Evolutionary conservation across 2,888 invertebrate genomes (phyloP).

Genomic region (Macrophya annulata): DNA sequence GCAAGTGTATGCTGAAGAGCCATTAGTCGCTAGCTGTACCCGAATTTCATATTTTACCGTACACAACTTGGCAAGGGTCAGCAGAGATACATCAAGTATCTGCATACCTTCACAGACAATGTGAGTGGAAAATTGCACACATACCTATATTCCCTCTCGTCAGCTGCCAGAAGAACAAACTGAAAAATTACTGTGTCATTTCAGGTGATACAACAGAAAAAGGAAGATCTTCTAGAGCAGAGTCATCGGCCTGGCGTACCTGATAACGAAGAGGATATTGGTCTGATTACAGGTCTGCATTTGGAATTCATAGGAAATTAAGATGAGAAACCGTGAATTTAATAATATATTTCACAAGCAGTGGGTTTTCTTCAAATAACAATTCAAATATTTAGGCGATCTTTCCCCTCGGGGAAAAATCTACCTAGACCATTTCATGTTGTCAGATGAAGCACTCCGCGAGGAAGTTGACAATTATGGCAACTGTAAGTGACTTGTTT

Average conservation of each 20-base stretch:
- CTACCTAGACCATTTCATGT: constrained; percentile 79
- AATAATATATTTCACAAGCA: no score
- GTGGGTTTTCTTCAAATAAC: no score
- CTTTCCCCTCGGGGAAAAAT: constrained; percentile 73
- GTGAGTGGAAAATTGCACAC: background rate
- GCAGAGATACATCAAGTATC: background rate
- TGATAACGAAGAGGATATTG: background rate
- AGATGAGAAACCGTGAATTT: no score
- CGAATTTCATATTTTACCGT: background rate
- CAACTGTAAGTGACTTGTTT: background rate
- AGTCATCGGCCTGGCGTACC: background rate
- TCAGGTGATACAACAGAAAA: background rate
- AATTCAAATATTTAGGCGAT: background rate
- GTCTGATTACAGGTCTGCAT: background rate
- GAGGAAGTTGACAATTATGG: background rate
- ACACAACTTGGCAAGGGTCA: background rate
- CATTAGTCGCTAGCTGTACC: background rate
- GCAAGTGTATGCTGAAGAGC: background rate
- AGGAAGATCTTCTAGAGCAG: background rate
- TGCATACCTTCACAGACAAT: background rate
- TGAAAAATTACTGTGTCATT: background rate
- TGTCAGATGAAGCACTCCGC: constrained; percentile 73
- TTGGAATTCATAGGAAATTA: no score
- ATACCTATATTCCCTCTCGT: no score
- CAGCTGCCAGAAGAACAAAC: no score